Conservation (phyloP, 1,140 invertebrate species). For the Bilobella aurantiaca region DNA sequence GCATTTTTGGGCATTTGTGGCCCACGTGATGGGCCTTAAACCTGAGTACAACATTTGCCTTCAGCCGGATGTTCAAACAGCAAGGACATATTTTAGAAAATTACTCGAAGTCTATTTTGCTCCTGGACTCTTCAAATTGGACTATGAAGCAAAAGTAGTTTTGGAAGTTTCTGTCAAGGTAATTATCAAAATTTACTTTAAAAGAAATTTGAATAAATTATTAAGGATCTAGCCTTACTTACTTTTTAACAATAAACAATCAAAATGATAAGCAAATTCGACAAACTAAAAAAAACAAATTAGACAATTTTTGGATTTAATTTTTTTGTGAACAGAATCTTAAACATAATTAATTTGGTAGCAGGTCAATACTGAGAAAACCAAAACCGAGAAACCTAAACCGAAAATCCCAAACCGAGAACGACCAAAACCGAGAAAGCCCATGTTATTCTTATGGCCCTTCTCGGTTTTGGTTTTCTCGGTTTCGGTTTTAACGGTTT, state of each 20-base stretch:
- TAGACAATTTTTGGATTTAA: neutral
- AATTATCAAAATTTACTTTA: neutral
- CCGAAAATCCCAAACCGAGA: too few relatives aligned
- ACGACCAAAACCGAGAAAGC: too few relatives aligned
- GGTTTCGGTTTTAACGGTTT: too few relatives aligned
- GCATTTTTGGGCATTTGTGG: neutral
- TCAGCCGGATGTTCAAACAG: neutral
- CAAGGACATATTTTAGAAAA: neutral
- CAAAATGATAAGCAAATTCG: neutral
- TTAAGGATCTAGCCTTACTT: neutral
- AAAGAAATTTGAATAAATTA: neutral
- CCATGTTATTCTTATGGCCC: too few relatives aligned
- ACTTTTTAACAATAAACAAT: neutral
- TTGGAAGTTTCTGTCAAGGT: neutral
- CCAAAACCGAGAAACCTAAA: too few relatives aligned
- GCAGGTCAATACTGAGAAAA: too few relatives aligned
- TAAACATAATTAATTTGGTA: too few relatives aligned
- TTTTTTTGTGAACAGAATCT: neutral
- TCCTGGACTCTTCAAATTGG: slow-evolving; percentile 1
- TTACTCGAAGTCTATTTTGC: neutral
- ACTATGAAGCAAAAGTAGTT: slow-evolving; percentile 1
- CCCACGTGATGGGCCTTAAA: neutral
- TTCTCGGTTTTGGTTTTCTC: too few relatives aligned
- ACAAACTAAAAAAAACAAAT: too few relatives aligned
- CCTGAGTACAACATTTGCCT: neutral